Percentiles rank a stretch among this genome's conserved stretches.
phyloP scores from a whole-genome alignment of 92 coral and sea anemone genomes.

The Diadumene lineata region DNA sequence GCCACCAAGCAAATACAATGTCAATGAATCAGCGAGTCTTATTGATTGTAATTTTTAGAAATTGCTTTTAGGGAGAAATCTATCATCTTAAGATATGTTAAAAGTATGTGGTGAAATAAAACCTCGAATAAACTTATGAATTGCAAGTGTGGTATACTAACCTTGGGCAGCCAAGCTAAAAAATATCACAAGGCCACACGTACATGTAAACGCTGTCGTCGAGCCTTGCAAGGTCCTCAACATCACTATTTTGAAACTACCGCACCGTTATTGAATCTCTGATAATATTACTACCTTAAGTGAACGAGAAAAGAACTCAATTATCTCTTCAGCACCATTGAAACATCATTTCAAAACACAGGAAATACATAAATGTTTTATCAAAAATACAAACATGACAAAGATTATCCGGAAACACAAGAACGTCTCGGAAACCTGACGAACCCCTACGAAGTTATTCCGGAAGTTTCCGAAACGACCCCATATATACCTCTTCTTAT shows the following conservation, averaged over 20 bases:
- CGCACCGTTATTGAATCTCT: background rate
- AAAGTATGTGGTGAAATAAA: too few species aligned
- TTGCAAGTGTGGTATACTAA: background rate
- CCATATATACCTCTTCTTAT: too few species aligned
- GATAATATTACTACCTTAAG: background rate
- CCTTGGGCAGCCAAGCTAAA: background rate
- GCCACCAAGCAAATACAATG: too few species aligned
- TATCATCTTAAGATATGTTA: too few species aligned
- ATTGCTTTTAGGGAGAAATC: too few species aligned
- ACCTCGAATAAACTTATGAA: too few species aligned
- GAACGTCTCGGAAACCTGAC: conserved; percentile 13
- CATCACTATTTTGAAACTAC: background rate
- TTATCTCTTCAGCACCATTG: background rate
- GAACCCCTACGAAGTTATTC: conserved; percentile 8
- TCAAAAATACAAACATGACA: conserved; percentile 15
- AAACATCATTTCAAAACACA: conserved; percentile 24
- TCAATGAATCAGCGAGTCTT: too few species aligned
- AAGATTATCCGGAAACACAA: conserved; percentile 4
- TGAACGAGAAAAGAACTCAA: background rate
- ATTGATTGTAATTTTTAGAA: too few species aligned
- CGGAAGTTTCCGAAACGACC: conserved; percentile 18
- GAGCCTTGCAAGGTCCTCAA: background rate
- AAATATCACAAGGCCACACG: background rate
- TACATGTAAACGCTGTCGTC: background rate
- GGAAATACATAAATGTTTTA: conserved; percentile 38